Evolutionary conservation across 2,113 vertebrate genomes (phyloP).

Genomic region (Gopherus evgoodei): DNA sequence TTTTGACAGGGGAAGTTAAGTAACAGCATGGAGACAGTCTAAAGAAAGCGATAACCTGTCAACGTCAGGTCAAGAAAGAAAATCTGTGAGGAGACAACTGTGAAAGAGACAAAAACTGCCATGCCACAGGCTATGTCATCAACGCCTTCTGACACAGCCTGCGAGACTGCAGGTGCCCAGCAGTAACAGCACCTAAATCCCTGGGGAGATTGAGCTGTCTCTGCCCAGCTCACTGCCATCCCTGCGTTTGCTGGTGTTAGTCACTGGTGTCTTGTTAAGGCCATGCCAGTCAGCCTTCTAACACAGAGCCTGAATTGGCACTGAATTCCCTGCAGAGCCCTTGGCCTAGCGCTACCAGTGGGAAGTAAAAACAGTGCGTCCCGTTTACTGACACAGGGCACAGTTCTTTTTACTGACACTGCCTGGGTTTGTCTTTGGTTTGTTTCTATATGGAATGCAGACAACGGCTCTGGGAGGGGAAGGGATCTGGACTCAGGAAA

Average conservation of each 20-base stretch:
- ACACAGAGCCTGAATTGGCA: not conserved
- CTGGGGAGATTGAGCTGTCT: accelerated
- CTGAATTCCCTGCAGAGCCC: not conserved
- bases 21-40: not conserved
- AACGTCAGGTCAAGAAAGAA: slow-evolving; percentile 19
- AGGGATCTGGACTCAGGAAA: not conserved
- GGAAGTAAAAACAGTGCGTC: accelerated
- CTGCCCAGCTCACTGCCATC: not conserved
- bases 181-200: accelerated
- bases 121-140: not conserved
- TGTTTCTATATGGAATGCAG: not conserved
- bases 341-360: not conserved
- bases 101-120: not conserved
- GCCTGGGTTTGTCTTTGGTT: not conserved
- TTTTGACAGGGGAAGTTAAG: slow-evolving; percentile 18
- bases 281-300: not conserved
- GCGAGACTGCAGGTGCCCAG: accelerated
- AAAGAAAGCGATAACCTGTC: not conserved
- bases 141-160: accelerated
- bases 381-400: not conserved
- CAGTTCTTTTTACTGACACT: not conserved
- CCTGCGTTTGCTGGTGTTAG: not conserved
- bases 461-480: not conserved
- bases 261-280: accelerated
- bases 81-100: not conserved